Evolutionary conservation across 2,113 vertebrate genomes (phyloP), one percentile per base, ranked within the genome.

Genomic region (Odocoileus virginianus): DNA sequence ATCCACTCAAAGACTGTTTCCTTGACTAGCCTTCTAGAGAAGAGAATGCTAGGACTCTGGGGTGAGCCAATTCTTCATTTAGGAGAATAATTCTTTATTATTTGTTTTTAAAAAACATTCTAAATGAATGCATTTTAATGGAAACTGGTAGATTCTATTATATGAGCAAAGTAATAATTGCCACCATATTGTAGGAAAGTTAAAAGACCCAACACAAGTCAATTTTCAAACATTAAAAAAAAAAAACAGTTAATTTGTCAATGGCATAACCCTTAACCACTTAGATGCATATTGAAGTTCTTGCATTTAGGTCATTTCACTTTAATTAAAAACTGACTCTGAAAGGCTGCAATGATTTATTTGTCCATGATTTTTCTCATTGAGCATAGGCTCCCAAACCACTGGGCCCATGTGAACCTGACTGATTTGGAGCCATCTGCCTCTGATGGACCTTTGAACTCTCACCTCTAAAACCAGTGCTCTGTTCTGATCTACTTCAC

Each of bases 381-480:
- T 8, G 1, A 1, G 11, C 11, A 5, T 3, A 33, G 21, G 14
- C 3, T 82, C 83, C 60, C n/a, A 13, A 33, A 19, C 21, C 19
- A 2, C 19, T 4, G 25, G 8, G 16, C 50, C 54, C 9, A 1
- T 52, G 27, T 30, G 28, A 33, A 36, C 21, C 14, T 57, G 33
- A 23, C 28, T 74, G 27, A 14, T 15, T n/a, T 23, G 55, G 84
- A 33, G 15, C 28, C 21, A 9, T 23, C 50, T 11, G 30, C 4
- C 30, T 16, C 7, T 4, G 5, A 9, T 2, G 1, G 5, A 33
- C 17, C n/a, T 28, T 11, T 7, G 27, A 30, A 36, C 16, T 47
- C 28, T 14, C 23, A 47, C 19, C 45, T 60, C 6, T 7, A 47
- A 33, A 81, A 85, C 3, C 2, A 7, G 23, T 17, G 9, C 47